Percentiles rank a stretch among this genome's conserved stretches.
Evolutionary conservation across 2,888 invertebrate genomes (phyloP).

Genomic region (Chloromyia formosa): DNA sequence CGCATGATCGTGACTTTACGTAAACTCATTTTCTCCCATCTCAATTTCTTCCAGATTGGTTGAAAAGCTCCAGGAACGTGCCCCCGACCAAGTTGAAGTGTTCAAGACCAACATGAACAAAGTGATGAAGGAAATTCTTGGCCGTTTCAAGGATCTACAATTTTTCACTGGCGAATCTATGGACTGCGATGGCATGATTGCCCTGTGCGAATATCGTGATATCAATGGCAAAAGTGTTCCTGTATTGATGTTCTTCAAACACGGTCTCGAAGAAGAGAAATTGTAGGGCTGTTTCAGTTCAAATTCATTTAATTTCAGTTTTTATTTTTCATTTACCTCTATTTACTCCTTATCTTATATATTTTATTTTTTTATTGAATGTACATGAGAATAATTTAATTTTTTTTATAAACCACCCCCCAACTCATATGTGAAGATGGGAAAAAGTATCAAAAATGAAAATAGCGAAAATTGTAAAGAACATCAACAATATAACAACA

Average conservation of each 20-base stretch:
- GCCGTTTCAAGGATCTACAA: conserved; percentile 91
- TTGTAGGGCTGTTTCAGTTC: conserved; percentile 68
- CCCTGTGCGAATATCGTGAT: conserved; percentile 91
- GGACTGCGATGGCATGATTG: conserved; percentile 95
- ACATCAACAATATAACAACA: neutral
- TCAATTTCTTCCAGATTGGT: conserved; percentile 75
- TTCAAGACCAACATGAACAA: conserved; percentile 94
- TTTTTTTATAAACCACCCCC: conserved; percentile 41
- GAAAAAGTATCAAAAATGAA: conserved; percentile 24
- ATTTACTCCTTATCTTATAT: conserved; percentile 14
- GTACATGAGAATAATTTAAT: conserved; percentile 47
- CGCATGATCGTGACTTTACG: too few relatives aligned
- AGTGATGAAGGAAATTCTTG: conserved; percentile 90
- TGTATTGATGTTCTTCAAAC: conserved; percentile 95
- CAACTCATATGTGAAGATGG: conserved; percentile 39
- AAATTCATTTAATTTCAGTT: too few relatives aligned
- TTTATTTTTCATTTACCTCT: conserved; percentile 20
- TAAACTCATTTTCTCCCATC: too few relatives aligned
- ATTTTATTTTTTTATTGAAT: conserved; percentile 37
- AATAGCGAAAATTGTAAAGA: conserved; percentile 18
- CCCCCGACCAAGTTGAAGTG: conserved; percentile 85
- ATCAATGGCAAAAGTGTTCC: conserved; percentile 84
- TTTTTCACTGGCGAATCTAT: conserved; percentile 93
- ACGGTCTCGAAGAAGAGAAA: conserved; percentile 94
- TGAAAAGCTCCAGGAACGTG: conserved; percentile 79